Base-by-base conservation (phyloP, 1,140 invertebrate species). In the Panagrolaimus sp. region DNA sequence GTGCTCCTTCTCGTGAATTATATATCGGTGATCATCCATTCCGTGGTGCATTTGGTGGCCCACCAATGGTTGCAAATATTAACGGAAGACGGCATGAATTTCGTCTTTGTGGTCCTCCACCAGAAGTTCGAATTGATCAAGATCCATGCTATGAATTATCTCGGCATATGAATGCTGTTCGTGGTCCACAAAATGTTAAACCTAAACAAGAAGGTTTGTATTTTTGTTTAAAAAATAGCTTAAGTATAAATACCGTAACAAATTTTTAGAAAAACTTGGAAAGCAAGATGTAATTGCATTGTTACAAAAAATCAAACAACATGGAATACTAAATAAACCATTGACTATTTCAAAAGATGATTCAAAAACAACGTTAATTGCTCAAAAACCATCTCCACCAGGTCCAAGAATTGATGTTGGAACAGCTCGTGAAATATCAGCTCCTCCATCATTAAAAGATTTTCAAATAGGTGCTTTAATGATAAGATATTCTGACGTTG, bases 11-110 rank as follows among this genome's bases (percentile, higher is more conserved):
- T 0, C 87, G 92, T 65, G 93, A 97, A 83, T 85, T 98, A 0
- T 92, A 90, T 73, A 89, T 97, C 31, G 91, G 96, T 80, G 91
- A 91, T 51, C 87, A 88, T 74, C 88, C 90, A 1, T 91, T 92
- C 80, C 90, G 92, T 78, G 91, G 91, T 1, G 89, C 92, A 71
- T 96, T 94, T 86, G 93, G 93, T 62, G 93, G 92, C 9, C 86
- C 94, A 47, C 92, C 93, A 0, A 91, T 92, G 74, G 82, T 85
- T 78, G 89, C 92, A 0, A 89, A 94, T 65, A 87, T 89, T 63
- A 86, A 95, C 31, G 88, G 89, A 25, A 89, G 89, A 20, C 88
- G 89, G 69, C 90, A 92, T 83, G 92, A 90, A 74, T 87, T 97
- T 23, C 86, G 91, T 43, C 84, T 97, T 3, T 89, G 90, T 0